Conservation (phyloP, 2,113 vertebrate genomes). For the Dasyprocta punctata region DNA sequence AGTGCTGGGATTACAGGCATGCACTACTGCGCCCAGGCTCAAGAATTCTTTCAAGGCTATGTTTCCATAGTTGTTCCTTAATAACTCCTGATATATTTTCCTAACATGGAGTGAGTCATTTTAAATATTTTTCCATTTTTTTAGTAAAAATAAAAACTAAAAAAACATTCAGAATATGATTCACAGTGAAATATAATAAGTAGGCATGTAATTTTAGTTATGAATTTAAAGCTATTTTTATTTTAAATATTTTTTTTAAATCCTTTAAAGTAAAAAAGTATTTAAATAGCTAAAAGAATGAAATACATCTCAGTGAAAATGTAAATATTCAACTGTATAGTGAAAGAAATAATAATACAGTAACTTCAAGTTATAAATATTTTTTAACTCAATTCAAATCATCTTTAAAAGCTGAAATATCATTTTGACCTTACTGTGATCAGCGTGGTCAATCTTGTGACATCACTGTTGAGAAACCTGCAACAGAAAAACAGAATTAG, state of each 20-base stretch:
- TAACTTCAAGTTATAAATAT: constrained; percentile 36
- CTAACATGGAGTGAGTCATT: neutral
- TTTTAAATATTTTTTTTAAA: constrained; percentile 34
- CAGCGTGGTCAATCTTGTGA: constrained; percentile 86
- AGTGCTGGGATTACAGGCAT: neutral
- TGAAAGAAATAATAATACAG: constrained; percentile 1
- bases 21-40: neutral
- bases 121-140: constrained; percentile 46
- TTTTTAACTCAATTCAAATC: constrained; percentile 37
- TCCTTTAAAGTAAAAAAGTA: constrained; percentile 32
- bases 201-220: constrained; percentile 41
- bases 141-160: constrained; percentile 22
- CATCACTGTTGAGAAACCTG: constrained; percentile 90
- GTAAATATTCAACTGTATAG: constrained; percentile 18
- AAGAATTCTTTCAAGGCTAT: constrained; percentile 23
- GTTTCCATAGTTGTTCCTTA: constrained; percentile 26
- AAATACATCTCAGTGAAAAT: constrained; percentile 21
- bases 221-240: constrained; percentile 49
- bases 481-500: constrained; percentile 84
- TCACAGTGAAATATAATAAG: constrained; percentile 40
- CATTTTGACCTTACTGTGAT: constrained; percentile 86
- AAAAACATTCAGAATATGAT: constrained; percentile 7
- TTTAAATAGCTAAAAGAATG: constrained; percentile 30
- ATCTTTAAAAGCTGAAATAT: constrained; percentile 57
- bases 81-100: neutral